phyloP scores from a whole-genome alignment of 2,797 vertebrate species.

The Centropyge bicolor region DNA sequence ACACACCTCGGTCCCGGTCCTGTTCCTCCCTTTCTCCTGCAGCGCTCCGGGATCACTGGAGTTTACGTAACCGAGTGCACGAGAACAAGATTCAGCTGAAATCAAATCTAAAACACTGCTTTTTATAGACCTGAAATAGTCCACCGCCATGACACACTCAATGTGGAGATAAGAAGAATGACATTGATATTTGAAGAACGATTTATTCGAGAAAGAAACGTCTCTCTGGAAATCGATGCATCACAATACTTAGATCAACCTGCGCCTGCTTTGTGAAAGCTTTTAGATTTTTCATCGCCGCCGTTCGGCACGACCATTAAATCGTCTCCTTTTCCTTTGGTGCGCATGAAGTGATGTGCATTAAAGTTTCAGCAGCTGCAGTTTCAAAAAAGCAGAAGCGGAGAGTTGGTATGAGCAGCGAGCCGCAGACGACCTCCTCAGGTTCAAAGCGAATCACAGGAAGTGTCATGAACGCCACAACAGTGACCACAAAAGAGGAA shows the following conservation, averaged over 20 bases:
- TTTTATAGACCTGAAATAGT: conserved; percentile 27
- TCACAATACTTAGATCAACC: not conserved
- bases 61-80: conserved; percentile 44
- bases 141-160: not conserved
- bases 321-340: not conserved
- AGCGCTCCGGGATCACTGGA: conserved; percentile 38
- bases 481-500: not conserved
- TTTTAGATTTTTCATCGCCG: not conserved
- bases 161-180: not conserved
- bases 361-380: conserved; percentile 46
- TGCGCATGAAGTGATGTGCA: conserved; percentile 17
- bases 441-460: not conserved
- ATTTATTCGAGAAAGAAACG: not conserved
- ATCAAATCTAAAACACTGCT: conserved; percentile 5
- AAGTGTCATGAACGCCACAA: not conserved
- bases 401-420: not conserved
- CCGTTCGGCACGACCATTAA: conserved; percentile 5
- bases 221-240: not conserved
- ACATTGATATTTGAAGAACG: not conserved
- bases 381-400: conserved; percentile 12
- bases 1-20: conserved; percentile 25
- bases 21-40: conserved; percentile 29
- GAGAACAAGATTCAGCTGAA: conserved; percentile 27
- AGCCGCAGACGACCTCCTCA: not conserved
- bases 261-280: not conserved